Evolutionary conservation across 2,888 invertebrate genomes (phyloP).

Genomic region (Mechanitis messenoides): DNA sequence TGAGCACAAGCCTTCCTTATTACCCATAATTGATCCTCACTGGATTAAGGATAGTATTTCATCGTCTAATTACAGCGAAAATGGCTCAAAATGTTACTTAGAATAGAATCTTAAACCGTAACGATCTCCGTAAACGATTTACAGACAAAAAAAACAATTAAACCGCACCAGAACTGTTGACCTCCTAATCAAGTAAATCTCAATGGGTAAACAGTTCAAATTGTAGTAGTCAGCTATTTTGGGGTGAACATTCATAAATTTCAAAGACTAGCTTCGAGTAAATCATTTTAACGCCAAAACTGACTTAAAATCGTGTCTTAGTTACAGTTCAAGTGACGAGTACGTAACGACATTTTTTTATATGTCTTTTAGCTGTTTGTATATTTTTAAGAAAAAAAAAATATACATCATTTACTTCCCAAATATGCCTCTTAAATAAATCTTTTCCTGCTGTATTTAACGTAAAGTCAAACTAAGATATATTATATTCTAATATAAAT

Average conservation of each 20-base stretch:
- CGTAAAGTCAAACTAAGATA: background rate
- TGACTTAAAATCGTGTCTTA: constrained; percentile 45
- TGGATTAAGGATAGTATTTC: constrained; percentile 37
- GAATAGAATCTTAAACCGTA: constrained; percentile 45
- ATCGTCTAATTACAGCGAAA: constrained; percentile 51
- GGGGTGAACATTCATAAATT: constrained; percentile 54
- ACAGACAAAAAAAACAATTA: constrained; percentile 31
- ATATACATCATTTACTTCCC: too few relatives aligned
- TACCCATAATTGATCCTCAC: constrained; percentile 37
- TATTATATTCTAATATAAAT: background rate
- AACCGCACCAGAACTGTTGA: constrained; percentile 20
- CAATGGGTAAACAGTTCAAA: constrained; percentile 22
- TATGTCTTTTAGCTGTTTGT: too few relatives aligned
- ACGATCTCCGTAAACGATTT: constrained; percentile 49
- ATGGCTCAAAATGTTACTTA: constrained; percentile 41
- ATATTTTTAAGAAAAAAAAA: too few relatives aligned
- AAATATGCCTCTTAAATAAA: too few relatives aligned
- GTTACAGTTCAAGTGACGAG: constrained; percentile 30
- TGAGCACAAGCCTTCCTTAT: constrained; percentile 29
- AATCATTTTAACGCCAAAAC: constrained; percentile 71
- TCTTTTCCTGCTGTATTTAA: too few relatives aligned
- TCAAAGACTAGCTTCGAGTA: constrained; percentile 50
- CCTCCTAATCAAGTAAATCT: constrained; percentile 11
- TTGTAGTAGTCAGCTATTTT: constrained; percentile 47
- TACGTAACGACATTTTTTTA: constrained; percentile 32